Percentiles rank a stretch among this genome's conserved stretches.
Evolutionary conservation across 2,888 invertebrate species (phyloP).

Genomic region (Trissonchulus sp.): DNA sequence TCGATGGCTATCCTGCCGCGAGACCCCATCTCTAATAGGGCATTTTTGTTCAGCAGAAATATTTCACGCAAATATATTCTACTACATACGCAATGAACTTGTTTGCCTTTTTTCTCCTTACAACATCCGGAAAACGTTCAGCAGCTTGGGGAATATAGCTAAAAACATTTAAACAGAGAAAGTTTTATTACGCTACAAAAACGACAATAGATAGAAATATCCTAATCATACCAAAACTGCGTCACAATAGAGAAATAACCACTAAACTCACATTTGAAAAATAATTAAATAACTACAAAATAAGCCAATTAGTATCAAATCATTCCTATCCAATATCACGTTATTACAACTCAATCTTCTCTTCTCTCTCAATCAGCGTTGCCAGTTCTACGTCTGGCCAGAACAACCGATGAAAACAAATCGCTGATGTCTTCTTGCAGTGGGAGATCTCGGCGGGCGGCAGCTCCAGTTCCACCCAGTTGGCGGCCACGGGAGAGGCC

Average conservation of each 20-base stretch:
- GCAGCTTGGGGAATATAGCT: slow-evolving; percentile 81
- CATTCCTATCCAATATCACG: too few species aligned
- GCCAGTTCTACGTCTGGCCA: slow-evolving; percentile 82
- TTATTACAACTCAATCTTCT: too few species aligned
- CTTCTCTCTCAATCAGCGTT: slow-evolving; percentile 82
- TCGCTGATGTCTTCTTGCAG: slow-evolving; percentile 91
- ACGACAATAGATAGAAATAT: not conserved
- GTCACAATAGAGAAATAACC: too few species aligned
- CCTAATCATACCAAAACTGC: too few species aligned
- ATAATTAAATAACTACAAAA: not conserved
- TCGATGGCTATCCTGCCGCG: slow-evolving; percentile 79
- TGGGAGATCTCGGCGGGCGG: slow-evolving; percentile 89
- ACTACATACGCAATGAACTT: slow-evolving; percentile 86
- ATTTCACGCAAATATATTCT: slow-evolving; percentile 97
- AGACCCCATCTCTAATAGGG: slow-evolving; percentile 96
- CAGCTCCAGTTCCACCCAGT: slow-evolving; percentile 86
- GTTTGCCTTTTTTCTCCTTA: slow-evolving; percentile 89
- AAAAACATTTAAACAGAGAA: slow-evolving; percentile 27
- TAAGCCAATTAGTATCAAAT: not conserved
- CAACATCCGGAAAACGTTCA: slow-evolving; percentile 92
- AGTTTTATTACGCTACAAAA: not conserved
- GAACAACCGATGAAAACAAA: slow-evolving; percentile 62
- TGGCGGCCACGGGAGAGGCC: too few species aligned
- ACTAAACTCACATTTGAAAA: too few species aligned
- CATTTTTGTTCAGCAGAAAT: slow-evolving; percentile 94